These are phyloP conservation scores for Drosophila bunnanda DNA, from an alignment of 2,888 invertebrate species.

Conservation along the genomic window DNA sequence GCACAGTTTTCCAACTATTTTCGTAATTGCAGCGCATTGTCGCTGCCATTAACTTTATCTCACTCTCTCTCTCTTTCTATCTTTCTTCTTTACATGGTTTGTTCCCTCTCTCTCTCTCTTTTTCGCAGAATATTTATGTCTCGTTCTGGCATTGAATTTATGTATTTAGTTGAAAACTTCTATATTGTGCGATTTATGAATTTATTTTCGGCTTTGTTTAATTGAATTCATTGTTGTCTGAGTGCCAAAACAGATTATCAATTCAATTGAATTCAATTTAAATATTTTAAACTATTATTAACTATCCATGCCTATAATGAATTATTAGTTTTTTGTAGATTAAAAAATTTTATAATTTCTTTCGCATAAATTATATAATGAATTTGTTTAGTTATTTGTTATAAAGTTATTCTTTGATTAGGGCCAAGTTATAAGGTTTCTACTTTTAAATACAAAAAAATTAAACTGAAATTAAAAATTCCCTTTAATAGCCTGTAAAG, in stretches of 20 bases:
- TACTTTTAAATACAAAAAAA: no score
- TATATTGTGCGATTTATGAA: constrained; percentile 23
- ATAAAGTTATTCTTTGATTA: no score
- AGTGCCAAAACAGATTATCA: background rate
- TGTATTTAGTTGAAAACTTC: constrained; percentile 19
- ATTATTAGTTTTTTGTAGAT: background rate
- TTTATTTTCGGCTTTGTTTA: constrained; percentile 18
- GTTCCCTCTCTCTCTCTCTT: constrained; percentile 9
- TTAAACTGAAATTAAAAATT: no score
- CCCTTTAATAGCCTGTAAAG: no score
- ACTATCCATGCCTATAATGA: background rate
- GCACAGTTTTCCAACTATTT: constrained; percentile 45
- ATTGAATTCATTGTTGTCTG: constrained; percentile 8
- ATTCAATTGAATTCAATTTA: background rate
- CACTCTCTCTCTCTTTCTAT: background rate
- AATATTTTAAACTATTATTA: background rate
- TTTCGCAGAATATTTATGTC: constrained; percentile 6
- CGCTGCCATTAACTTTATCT: constrained; percentile 32
- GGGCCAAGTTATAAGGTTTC: no score
- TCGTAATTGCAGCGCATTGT: constrained; percentile 47
- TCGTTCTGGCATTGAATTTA: constrained; percentile 21
- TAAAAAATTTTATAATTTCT: background rate
- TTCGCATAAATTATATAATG: no score
- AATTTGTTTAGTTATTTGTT: no score
- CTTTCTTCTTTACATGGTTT: background rate